phyloP scores from a whole-genome alignment of 2,113 vertebrate genomes.

The Natator depressus region DNA sequence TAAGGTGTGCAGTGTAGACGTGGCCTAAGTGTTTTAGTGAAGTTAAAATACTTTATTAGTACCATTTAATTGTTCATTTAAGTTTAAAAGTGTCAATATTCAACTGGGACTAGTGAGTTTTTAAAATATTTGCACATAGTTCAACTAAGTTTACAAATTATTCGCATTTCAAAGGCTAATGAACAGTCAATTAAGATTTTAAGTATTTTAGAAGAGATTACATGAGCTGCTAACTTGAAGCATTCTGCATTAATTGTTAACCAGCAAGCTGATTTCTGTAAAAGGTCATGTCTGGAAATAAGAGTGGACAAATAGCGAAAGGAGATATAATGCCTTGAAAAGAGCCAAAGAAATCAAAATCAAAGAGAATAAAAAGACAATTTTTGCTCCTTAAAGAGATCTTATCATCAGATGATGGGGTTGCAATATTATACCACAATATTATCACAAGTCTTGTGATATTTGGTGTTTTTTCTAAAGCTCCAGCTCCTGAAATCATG shows the following conservation, averaged over 20 bases:
- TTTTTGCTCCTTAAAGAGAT: background rate
- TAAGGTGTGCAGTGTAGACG: too few species aligned
- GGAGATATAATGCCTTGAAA: background rate
- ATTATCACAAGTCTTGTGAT: background rate
- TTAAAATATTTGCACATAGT: background rate
- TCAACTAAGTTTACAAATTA: background rate
- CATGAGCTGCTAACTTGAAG: background rate
- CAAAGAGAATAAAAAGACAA: background rate
- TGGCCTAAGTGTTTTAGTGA: background rate
- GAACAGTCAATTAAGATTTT: background rate
- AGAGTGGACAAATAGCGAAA: background rate
- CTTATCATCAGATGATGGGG: background rate
- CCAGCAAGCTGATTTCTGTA: background rate
- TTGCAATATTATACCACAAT: background rate
- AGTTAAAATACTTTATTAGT: background rate
- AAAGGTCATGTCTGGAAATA: background rate
- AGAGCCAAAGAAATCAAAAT: background rate
- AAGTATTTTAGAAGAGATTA: background rate
- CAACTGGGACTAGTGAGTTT: background rate
- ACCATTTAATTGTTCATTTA: background rate
- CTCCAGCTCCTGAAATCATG: background rate
- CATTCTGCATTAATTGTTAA: accelerated
- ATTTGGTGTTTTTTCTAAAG: background rate
- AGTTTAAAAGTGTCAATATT: background rate
- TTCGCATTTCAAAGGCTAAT: background rate